Evolutionary conservation across 2,113 vertebrate genomes (phyloP).

Genomic region (Castor canadensis): DNA sequence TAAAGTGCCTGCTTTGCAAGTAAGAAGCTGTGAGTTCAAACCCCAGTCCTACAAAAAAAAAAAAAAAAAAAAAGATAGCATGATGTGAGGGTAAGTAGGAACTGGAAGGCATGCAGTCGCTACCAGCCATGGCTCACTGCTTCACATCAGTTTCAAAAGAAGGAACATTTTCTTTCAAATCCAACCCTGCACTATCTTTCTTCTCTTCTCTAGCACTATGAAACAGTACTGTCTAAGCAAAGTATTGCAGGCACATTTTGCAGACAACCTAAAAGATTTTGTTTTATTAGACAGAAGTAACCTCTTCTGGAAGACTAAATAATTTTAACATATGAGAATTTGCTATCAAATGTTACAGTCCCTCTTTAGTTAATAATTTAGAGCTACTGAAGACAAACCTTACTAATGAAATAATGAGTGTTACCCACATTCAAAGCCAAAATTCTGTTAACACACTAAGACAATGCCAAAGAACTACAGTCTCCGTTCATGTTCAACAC

Average conservation of each 20-base stretch:
- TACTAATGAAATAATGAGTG: neutral
- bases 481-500: neutral
- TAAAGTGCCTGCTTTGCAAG: too few species aligned
- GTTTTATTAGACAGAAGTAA: constrained; percentile 61
- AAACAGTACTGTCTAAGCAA: neutral
- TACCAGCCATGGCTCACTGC: neutral
- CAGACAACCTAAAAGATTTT: neutral
- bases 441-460: neutral
- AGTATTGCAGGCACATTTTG: neutral
- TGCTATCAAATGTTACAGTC: neutral
- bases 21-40: neutral
- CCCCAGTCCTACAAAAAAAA: neutral
- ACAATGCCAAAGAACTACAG: neutral
- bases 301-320: constrained; percentile 70
- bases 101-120: neutral
- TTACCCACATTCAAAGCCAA: neutral
- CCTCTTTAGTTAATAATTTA: neutral
- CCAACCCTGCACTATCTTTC: neutral
- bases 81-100: neutral
- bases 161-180: neutral
- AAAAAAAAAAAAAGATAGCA: neutral
- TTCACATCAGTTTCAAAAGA: neutral
- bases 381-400: constrained; percentile 14
- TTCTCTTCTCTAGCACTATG: neutral
- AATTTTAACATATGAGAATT: constrained; percentile 36